Base-by-base conservation (phyloP, 2,888 invertebrate genomes). In the Xanthia togata region DNA sequence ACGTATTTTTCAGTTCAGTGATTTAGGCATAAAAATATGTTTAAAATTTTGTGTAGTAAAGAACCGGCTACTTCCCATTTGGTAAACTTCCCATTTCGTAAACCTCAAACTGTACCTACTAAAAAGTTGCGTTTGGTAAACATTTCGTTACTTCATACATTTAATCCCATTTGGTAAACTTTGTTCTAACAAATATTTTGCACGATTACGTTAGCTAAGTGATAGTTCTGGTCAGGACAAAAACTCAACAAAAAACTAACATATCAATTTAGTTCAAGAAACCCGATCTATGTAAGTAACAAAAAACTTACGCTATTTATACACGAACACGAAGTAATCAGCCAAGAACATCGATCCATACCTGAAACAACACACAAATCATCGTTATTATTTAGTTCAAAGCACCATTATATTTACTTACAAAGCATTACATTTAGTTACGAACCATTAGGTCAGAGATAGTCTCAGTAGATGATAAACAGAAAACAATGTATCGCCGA, bases 401-500 rank as follows among this genome's bases (percentile, higher is more conserved):
- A 63, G 50, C 35, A 57, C 47, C 38, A 71, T 44, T 41, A 60
- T 41, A 82, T 41, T 69, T 75, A 81, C 64, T 72, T 26, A 59
- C 55, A 55, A 72, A 73, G 59, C 31, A n/a, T 80, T 62, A 67
- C 35, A 78, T 55, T 62, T 53, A 78, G 68, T 70, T 67, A 70
- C 70, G 55, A 73, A 60, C 14, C 59, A 77, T 57, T 77, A 70
- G 62, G 62, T 73, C 68, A 41, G 57, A 81, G 69, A 74, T 74
- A 78, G 70, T 53, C 65, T 70, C 31, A 26, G 50, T 64, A 76
- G 38, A 70, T 68, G 23, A 71, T 80, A 67, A 74, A 81, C 74
- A 86, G 69, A 82, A 84, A 84, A 86, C 81, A 88, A 81, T 78
- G 70, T 69, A 76, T 26, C 65, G 11, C 53, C 75, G 83, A 81